These are phyloP conservation scores for Pentalonia nigronervosa DNA, from an alignment of 1,140 invertebrate genomes.

Conservation along the genomic window DNA sequence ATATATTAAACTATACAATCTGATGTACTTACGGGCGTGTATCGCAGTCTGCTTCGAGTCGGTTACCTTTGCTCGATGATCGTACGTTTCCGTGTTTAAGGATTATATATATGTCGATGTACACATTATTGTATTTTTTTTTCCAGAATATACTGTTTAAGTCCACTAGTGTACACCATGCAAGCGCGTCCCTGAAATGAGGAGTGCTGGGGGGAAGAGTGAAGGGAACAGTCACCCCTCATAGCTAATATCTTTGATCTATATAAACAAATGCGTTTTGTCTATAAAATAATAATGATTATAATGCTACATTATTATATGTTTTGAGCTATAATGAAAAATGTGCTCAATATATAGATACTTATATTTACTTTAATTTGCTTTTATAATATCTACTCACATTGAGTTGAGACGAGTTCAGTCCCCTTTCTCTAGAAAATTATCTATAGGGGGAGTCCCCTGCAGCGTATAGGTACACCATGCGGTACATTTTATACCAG, in stretches of 20 bases:
- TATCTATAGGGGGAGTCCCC: neutral
- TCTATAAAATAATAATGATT: neutral
- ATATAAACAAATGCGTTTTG: neutral
- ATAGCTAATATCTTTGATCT: neutral
- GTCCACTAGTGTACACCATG: neutral
- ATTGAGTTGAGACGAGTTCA: neutral
- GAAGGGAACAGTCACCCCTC: too few species aligned
- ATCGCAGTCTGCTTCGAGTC: neutral
- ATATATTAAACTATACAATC: neutral
- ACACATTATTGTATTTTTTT: neutral
- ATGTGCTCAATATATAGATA: too few species aligned
- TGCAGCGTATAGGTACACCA: too few species aligned
- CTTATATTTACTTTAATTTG: neutral
- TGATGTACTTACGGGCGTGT: neutral
- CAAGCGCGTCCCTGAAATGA: neutral
- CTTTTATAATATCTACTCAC: neutral
- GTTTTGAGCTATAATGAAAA: neutral
- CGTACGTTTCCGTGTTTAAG: too few species aligned
- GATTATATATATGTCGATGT: too few species aligned
- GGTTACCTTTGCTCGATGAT: too few species aligned
- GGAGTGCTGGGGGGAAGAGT: too few species aligned
- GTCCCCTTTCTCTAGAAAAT: neutral
- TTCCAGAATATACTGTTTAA: neutral
- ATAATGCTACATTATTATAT: neutral
- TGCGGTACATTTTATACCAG: neutral